These are phyloP conservation scores for Sebastolobus altivelis DNA, from an alignment of 2,797 vertebrate genomes.

Conservation along the genomic window DNA sequence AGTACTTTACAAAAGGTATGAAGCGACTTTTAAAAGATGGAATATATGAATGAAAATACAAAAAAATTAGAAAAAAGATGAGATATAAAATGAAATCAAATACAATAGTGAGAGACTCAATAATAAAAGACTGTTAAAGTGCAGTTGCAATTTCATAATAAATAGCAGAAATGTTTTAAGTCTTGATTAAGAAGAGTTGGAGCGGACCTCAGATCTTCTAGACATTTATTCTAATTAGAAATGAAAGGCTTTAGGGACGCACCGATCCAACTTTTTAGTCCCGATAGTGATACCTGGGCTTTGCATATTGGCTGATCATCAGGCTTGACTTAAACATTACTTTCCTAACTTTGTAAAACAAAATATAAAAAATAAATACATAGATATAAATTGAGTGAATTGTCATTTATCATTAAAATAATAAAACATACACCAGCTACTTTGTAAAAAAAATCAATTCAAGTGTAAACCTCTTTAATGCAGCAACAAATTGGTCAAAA, in stretches of 20 bases:
- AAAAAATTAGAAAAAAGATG: neutral
- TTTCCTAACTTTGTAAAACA: no score
- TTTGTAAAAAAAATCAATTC: no score
- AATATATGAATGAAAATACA: neutral
- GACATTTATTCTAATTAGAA: conserved; percentile 13
- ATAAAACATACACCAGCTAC: no score
- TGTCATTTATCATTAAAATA: no score
- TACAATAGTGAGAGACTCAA: neutral
- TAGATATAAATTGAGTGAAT: no score
- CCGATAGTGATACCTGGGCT: no score
- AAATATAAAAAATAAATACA: no score
- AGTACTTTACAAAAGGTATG: neutral
- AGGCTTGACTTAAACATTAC: no score
- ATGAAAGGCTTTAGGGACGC: conserved; percentile 13
- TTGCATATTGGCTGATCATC: no score
- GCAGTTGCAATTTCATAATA: neutral
- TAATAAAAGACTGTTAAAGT: neutral
- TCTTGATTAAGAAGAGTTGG: conserved; percentile 2
- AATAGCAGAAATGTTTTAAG: conserved; percentile 2
- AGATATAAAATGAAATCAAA: neutral
- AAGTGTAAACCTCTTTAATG: no score
- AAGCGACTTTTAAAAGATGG: neutral
- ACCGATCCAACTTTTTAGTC: no score
- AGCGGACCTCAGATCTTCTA: conserved; percentile 6
- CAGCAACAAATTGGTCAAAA: no score